Conservation (phyloP, 2,113 vertebrate genomes). For the Megaceryle maxima region DNA sequence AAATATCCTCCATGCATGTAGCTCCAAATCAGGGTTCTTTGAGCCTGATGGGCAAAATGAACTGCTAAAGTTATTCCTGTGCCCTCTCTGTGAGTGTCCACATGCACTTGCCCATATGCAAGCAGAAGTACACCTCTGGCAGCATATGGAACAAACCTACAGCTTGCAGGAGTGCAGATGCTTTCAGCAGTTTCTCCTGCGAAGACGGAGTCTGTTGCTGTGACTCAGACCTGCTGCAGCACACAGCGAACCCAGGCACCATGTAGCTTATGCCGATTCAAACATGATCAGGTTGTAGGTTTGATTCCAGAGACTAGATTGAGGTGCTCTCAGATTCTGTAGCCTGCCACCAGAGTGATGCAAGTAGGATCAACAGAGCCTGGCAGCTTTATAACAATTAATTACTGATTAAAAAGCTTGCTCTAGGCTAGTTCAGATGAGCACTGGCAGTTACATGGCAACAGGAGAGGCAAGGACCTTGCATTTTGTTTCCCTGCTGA, state of each 20-base stretch:
- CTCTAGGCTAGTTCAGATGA: not conserved
- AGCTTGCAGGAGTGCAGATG: not conserved
- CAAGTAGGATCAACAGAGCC: not conserved
- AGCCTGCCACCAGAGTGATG: not conserved
- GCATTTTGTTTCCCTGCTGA: not conserved
- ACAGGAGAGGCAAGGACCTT: not conserved
- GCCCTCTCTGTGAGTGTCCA: not conserved
- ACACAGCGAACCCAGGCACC: accelerated
- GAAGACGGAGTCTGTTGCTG: not conserved
- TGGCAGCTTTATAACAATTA: not conserved
- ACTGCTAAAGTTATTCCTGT: not conserved
- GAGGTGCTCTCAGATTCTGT: not conserved
- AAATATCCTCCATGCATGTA: not conserved
- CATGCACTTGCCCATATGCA: not conserved
- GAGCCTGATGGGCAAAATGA: not conserved
- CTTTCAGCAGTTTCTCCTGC: not conserved
- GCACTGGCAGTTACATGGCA: not conserved
- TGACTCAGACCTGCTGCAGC: not conserved
- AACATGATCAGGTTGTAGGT: not conserved
- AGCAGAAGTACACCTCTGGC: not conserved
- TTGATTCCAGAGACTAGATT: not conserved
- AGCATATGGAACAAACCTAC: not conserved
- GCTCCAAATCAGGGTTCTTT: not conserved
- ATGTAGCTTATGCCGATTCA: not conserved
- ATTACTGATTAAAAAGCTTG: not conserved